Base-by-base conservation (phyloP, 1,140 invertebrate genomes). In the Monomorium pharaonis region DNA sequence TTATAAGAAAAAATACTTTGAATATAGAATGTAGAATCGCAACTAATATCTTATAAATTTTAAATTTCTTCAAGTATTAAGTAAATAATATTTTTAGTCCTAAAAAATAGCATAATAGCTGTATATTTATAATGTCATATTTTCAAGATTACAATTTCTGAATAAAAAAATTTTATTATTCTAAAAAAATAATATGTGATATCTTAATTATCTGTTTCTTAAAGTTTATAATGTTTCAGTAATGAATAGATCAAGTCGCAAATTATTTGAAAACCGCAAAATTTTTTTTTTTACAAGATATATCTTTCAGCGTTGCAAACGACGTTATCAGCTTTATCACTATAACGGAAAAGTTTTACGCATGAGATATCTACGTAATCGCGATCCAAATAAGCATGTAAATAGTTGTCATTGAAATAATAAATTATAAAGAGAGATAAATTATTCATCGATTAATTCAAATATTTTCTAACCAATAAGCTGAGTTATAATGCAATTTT, bases 291-390 rank as follows among this genome's bases (percentile, higher is more conserved):
- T 30, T 44, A 30, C 44, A 12, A 14, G 60, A 76, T 18, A 14
- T 76, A 44, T 60, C 21, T 76, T 16, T 42, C 24, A 24, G 24
- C n/a, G 12, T 27, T n/a, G 24, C 3, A 76, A 27, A 58, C 9
- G 60, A n/a, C 37, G 10, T 76, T 75, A 75, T 75, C 54, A 76
- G 16, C 12, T 76, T 58, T 60, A 76, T 76, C 74, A 2, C 60
- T 60, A 18, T 16, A 37, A n/a, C 54, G 21, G 60, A 60, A 16
- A 76, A 44, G 10, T 44, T 27, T 4, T 76, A 27, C 37, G 27
- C 44, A 5, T 51, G 47, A 72, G 4, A 27, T 21, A 44, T 10
- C 4, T 60, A 75, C n/a, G n/a, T 27, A 44, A 44, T 37, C 16
- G 30, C n/a, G 16, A 37, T 42, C 16, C 27, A n/a, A 60, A 44